Base-by-base conservation (phyloP, 2,888 invertebrate species). In the Metacarcinus magister region DNA sequence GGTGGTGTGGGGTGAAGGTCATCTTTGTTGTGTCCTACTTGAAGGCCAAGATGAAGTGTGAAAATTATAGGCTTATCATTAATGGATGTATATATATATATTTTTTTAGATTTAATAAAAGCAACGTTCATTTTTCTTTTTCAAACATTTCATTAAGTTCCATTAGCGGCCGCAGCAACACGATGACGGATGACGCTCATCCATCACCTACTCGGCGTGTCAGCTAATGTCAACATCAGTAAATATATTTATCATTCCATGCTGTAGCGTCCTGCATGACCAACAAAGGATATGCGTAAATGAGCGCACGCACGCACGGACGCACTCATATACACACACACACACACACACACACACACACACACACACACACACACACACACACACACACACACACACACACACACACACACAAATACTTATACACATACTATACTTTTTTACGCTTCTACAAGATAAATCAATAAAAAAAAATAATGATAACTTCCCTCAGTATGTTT, bases 81-180 rank as follows among this genome's bases (percentile, higher is more conserved):
- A 28, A 75, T 8, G 75, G 28, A 2, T 75, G 39, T 39, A 39
- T 39, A 39, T 39, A 39, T 39, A 39, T 39, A 39, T 39, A 39
- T 39, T 39, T 87, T 87, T 87, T 32, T 10, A 3, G 16, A 87
- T 16, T 0, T 2, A 87, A 87, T 39, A 44, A 54, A 3, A 28
- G 60, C 10, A n/a, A 46, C 19, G 91, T n/a, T 67, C 23, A 44
- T 67, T 60, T 39, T 95, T 54, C 43, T 46, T 44, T 13, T 75
- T 13, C 32, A 91, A 95, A 95, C 75, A 92, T 95, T 95, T 60
- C 46, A 95, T 95, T 92, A 75, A 92, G 67, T 67, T 28, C 67
- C 95, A 95, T 90, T 92, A 67, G 67, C 39, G 92, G 75, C 91
- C 23, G 92, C 39, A 95, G 91, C 95, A 19, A 46, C 60, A 32